Evolutionary conservation across 2,888 invertebrate species (phyloP).

Genomic region (Andricus curvator): DNA sequence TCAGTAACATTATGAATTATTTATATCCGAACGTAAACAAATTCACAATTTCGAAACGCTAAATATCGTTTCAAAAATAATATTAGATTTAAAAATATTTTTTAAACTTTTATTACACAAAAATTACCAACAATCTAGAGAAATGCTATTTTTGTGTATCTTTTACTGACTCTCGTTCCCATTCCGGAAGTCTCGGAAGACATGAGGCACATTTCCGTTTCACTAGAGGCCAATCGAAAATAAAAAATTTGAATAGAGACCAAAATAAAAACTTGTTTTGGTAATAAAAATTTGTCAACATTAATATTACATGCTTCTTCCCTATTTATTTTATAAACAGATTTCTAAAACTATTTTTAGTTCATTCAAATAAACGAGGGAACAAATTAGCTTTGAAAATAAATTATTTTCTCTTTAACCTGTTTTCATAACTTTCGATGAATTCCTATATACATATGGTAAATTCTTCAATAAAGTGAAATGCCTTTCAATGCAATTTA

Average conservation of each 20-base stretch:
- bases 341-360: background rate
- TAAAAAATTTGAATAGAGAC: background rate
- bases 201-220: constrained; percentile 2
- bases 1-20: constrained; percentile 1
- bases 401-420: background rate
- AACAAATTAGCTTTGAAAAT: constrained; percentile 4
- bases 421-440: background rate
- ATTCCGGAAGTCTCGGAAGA: constrained; percentile 4
- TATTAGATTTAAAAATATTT: background rate
- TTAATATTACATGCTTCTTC: background rate
- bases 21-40: background rate
- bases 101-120: too few species aligned
- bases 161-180: background rate
- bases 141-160: background rate
- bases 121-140: background rate
- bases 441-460: background rate
- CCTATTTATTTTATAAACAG: background rate
- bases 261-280: background rate
- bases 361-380: background rate
- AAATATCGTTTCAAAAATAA: background rate
- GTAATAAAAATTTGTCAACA: background rate
- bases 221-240: background rate
- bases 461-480: constrained; percentile 25
- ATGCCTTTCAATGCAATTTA: constrained; percentile 22
- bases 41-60: background rate